Evolutionary conservation across 1,140 invertebrate genomes (phyloP).

Genomic region (Leptinotarsa undecemlineata): DNA sequence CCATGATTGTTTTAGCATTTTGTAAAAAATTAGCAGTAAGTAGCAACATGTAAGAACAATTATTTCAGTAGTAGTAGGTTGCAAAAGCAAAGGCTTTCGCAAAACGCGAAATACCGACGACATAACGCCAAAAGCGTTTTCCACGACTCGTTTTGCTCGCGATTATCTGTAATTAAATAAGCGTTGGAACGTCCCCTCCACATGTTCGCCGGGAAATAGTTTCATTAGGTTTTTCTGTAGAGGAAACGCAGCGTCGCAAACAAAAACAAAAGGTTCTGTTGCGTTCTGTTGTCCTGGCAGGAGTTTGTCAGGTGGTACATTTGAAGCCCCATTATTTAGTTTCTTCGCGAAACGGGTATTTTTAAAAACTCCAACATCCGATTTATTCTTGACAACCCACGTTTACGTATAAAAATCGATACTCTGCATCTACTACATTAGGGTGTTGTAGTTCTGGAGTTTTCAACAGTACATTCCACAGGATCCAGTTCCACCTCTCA

Average conservation of each 20-base stretch:
- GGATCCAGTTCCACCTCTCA: no score
- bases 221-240: slow-evolving; percentile 52
- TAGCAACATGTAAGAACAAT: slow-evolving; percentile 43
- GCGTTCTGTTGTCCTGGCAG: neutral
- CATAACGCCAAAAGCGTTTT: slow-evolving; percentile 53
- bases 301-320: slow-evolving; percentile 41
- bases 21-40: slow-evolving; percentile 41
- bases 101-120: slow-evolving; percentile 30
- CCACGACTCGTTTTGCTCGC: slow-evolving; percentile 50
- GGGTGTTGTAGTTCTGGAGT: no score
- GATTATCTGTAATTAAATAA: slow-evolving; percentile 51
- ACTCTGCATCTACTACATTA: slow-evolving; percentile 43
- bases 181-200: slow-evolving; percentile 39
- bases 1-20: slow-evolving; percentile 36
- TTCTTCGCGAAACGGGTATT: slow-evolving; percentile 23
- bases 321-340: neutral
- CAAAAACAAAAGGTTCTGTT: slow-evolving; percentile 39
- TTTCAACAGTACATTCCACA: no score
- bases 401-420: slow-evolving; percentile 38
- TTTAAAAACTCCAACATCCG: slow-evolving; percentile 23
- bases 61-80: slow-evolving; percentile 41
- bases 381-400: slow-evolving; percentile 17
- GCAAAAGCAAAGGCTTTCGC: slow-evolving; percentile 44
- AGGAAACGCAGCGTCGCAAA: slow-evolving; percentile 48
- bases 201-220: slow-evolving; percentile 47